Evolutionary conservation across 2,113 vertebrate species (phyloP), one percentile per base, ranked within the genome.

Genomic region (Paradoxurus hermaphroditus): DNA sequence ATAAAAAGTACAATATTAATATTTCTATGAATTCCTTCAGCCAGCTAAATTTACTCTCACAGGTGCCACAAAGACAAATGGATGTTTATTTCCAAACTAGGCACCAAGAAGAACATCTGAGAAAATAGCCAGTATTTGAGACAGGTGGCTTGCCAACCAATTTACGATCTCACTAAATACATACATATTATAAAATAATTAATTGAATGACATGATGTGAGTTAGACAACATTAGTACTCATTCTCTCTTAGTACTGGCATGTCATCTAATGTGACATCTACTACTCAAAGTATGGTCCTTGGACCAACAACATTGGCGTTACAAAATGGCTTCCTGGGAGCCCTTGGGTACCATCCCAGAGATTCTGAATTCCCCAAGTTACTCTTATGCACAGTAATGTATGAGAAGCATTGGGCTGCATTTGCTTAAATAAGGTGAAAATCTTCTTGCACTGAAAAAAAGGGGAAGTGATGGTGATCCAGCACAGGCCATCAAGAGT

Each of bases 101-200:
- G 65, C 68, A 95, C 62, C 41, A 77, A 78, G 75, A 85, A 87
- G 83, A 93, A 90, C 65, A 81, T 97, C 82, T 95, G 93, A 97
- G 82, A 96, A 97, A 97, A 98, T 84, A 97, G 79, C 86, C 91
- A 97, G 46, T 96, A 94, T 98, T 92, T 97, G 96, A 97, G 73
- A 92, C 83, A 95, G 90, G 97, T 92, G 87, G 63, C 90, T 93
- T 95, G 91, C 73, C 96, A 95, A 18, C 56, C 63, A 75, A 93
- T 87, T 95, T 93, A 81, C 31, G 94, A 87, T 95, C 82, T 92
- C 78, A 63, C 83, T 86, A 97, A 88, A 94, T 82, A 86, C 44
- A 73, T 86, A 78, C 56, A 95, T 89, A 94, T 94, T 96, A 93
- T 79, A 87, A 86, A 92, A 94, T 27, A 62, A 89, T 86, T 53